Evolutionary conservation across 1,140 invertebrate species (phyloP).

Genomic region (Andrena cerasifolii): DNA sequence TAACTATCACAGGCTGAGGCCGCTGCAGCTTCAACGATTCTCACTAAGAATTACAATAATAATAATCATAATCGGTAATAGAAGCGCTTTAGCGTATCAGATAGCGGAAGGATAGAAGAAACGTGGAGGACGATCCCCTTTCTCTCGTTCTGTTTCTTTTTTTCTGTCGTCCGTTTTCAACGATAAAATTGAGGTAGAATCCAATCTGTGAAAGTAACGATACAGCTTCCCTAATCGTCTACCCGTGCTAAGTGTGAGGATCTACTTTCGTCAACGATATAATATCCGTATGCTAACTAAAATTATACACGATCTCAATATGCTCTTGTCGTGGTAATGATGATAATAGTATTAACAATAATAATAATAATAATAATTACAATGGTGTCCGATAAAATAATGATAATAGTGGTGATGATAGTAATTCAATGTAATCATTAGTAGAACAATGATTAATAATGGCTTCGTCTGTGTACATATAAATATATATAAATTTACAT

Average conservation of each 20-base stretch:
- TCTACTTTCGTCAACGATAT: conserved; percentile 77
- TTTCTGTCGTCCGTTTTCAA: conserved; percentile 33
- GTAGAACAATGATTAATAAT: conserved; percentile 80
- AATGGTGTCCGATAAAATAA: conserved; percentile 63
- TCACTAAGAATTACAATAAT: conserved; percentile 28
- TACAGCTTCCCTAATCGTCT: conserved; percentile 57
- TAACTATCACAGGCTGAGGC: conserved; percentile 82
- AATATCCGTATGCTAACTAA: conserved; percentile 75
- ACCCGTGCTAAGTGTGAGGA: conserved; percentile 78
- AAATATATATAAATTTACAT: conserved; percentile 53
- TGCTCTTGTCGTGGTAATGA: conserved; percentile 68
- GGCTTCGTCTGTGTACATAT: conserved; percentile 74
- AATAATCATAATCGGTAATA: conserved; percentile 26
- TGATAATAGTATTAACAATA: conserved; percentile 65
- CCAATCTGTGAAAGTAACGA: conserved; percentile 77
- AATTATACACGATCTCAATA: conserved; percentile 75
- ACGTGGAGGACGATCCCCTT: conserved; percentile 39
- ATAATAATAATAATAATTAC: conserved; percentile 65
- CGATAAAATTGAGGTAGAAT: conserved; percentile 79
- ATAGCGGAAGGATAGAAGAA: conserved; percentile 43
- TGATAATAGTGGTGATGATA: conserved; percentile 56
- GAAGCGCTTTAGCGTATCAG: conserved; percentile 36
- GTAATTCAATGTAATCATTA: conserved; percentile 74
- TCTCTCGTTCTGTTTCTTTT: conserved; percentile 31
- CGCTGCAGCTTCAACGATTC: conserved; percentile 76